A percentile compares a stretch with the other conserved stretches of the same genome.
Conservation (phyloP, 2,888 invertebrate genomes). For the Leucophenga montana region DNA sequence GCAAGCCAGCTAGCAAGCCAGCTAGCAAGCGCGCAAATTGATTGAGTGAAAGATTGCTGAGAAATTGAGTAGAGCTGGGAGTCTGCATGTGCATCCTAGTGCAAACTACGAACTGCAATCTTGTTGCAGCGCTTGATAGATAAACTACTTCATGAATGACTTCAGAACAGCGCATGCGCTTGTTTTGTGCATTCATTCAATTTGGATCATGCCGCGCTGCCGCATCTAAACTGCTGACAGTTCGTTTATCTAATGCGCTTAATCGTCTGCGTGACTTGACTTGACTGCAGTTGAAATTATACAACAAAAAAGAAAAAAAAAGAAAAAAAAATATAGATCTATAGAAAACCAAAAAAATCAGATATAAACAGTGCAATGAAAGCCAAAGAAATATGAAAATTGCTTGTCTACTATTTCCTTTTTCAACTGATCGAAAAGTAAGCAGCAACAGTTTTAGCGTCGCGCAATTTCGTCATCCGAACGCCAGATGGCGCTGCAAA, state of each 20-base stretch:
- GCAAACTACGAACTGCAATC: no score
- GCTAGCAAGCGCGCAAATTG: constrained; percentile 4
- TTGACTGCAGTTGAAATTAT: background rate
- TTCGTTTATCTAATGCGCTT: constrained; percentile 15
- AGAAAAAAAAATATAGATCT: background rate
- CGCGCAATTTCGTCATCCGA: no score
- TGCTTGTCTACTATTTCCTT: background rate
- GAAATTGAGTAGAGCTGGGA: no score
- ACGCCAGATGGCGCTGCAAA: constrained; percentile 45
- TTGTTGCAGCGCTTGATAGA: background rate
- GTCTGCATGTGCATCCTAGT: no score
- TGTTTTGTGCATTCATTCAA: background rate
- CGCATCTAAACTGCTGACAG: background rate
- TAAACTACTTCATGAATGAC: background rate
- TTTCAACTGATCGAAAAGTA: background rate
- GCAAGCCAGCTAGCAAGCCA: constrained; percentile 48
- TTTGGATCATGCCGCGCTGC: background rate
- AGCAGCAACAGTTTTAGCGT: background rate
- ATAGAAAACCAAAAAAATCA: no score
- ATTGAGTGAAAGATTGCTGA: constrained; percentile 17
- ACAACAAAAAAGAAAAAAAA: background rate
- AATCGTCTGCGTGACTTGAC: constrained; percentile 22
- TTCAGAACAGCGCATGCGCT: background rate
- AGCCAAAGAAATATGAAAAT: constrained; percentile 20
- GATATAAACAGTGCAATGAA: background rate